Conservation (phyloP, 2,797 vertebrate species). For the Neoniphon sammara region DNA sequence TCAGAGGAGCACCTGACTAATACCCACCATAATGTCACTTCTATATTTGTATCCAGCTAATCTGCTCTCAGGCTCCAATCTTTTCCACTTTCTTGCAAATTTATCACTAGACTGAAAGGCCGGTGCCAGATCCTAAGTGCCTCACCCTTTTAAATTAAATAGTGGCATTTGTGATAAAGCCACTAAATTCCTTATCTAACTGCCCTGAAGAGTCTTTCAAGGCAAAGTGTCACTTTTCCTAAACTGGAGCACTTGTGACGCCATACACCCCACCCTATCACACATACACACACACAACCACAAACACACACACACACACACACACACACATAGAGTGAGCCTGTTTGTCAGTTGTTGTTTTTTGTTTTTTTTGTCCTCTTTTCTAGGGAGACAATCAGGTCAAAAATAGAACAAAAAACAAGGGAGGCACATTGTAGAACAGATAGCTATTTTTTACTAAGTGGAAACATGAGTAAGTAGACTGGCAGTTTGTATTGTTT, state of each 20-base stretch:
- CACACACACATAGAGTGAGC: slow-evolving; percentile 18
- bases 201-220: slow-evolving; percentile 92
- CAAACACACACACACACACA: slow-evolving; percentile 29
- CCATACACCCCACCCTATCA: slow-evolving; percentile 63
- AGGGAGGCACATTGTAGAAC: slow-evolving; percentile 62
- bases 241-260: slow-evolving; percentile 82
- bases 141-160: slow-evolving; percentile 99
- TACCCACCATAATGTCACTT: slow-evolving; percentile 86
- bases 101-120: slow-evolving; percentile 93
- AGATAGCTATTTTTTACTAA: slow-evolving; percentile 48
- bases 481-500: slow-evolving; percentile 27
- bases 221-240: slow-evolving; percentile 89
- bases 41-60: slow-evolving; percentile 89
- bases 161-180: slow-evolving; percentile 99
- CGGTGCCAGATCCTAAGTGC: slow-evolving; percentile 89
- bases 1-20: slow-evolving; percentile 85
- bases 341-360: slow-evolving; percentile 61
- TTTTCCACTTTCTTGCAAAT: slow-evolving; percentile 89
- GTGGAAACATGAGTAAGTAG: slow-evolving; percentile 47
- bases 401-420: slow-evolving; percentile 80
- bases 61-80: slow-evolving; percentile 84
- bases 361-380: slow-evolving; percentile 76
- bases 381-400: slow-evolving; percentile 78
- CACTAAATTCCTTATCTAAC: slow-evolving; percentile 99
- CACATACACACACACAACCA: slow-evolving; percentile 36